Percentiles rank a stretch among this genome's conserved stretches.
Conservation (phyloP, 92 coral and sea anemone genomes). For the Epizoanthus fatuus region DNA sequence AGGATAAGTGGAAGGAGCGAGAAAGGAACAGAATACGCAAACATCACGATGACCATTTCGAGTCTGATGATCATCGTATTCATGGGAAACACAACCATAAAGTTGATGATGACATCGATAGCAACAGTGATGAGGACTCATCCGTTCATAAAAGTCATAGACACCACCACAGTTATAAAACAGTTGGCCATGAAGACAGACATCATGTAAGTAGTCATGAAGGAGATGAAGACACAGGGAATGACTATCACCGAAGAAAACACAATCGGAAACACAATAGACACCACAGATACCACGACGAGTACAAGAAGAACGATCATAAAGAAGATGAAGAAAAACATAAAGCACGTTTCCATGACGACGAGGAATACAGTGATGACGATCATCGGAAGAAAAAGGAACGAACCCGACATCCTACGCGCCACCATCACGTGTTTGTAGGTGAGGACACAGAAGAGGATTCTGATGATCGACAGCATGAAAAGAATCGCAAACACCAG, state of each 20-base stretch:
- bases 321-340: neutral
- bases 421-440: conserved; percentile 28
- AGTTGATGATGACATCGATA: neutral
- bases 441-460: conserved; percentile 39
- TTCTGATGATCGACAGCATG: neutral
- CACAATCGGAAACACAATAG: neutral
- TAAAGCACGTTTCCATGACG: conserved; percentile 7
- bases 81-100: neutral
- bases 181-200: neutral
- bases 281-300: neutral
- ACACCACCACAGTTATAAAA: neutral
- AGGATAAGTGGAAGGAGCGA: neutral
- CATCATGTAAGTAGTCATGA: neutral
- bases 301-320: neutral
- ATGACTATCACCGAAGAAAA: neutral
- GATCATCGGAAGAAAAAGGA: neutral
- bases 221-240: neutral
- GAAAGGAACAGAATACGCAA: neutral
- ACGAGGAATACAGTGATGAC: neutral
- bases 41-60: neutral
- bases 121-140: neutral
- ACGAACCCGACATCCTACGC: neutral
- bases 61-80: neutral
- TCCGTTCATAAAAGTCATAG: neutral
- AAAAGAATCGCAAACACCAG: neutral